These are phyloP conservation scores for Podiceps cristatus DNA, from an alignment of 2,113 vertebrate species.

Conservation along the genomic window DNA sequence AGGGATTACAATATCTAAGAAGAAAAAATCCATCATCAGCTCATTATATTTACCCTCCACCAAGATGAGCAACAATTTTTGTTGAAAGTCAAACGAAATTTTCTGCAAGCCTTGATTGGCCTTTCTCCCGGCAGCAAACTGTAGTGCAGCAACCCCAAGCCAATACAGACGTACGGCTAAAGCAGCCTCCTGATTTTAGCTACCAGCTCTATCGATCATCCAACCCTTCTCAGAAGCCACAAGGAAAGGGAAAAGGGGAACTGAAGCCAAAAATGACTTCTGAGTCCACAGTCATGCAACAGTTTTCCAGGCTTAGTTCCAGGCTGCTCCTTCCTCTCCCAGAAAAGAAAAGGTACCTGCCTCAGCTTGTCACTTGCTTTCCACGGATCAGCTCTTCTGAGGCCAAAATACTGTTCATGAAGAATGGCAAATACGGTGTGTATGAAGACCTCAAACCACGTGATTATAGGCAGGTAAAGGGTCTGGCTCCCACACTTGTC, in stretches of 20 bases:
- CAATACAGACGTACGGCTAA: conserved; percentile 33
- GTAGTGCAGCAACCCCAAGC: background rate
- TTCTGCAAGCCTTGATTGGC: conserved; percentile 26
- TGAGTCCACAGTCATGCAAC: background rate
- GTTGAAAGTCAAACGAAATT: conserved; percentile 63
- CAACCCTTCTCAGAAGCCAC: conserved; percentile 5
- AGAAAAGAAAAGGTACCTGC: background rate
- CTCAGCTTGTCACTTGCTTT: conserved; percentile 63
- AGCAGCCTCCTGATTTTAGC: conserved; percentile 75
- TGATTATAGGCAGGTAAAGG: conserved; percentile 73
- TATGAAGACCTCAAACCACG: conserved; percentile 74
- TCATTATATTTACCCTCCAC: background rate
- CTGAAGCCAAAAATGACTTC: background rate
- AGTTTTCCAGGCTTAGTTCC: background rate
- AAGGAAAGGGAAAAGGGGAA: background rate
- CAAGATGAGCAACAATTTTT: background rate
- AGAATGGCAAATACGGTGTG: conserved; percentile 56
- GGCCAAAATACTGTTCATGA: conserved; percentile 69
- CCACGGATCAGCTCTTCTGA: conserved; percentile 48
- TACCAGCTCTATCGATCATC: conserved; percentile 48
- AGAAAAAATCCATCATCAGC: background rate
- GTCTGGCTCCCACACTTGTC: background rate
- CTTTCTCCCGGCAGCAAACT: conserved; percentile 18
- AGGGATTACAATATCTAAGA: background rate
- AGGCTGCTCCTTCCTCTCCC: background rate